Evolutionary conservation across 2,888 invertebrate genomes (phyloP), one percentile per base, ranked within the genome.

Genomic region (Eremobia ochroleuca): DNA sequence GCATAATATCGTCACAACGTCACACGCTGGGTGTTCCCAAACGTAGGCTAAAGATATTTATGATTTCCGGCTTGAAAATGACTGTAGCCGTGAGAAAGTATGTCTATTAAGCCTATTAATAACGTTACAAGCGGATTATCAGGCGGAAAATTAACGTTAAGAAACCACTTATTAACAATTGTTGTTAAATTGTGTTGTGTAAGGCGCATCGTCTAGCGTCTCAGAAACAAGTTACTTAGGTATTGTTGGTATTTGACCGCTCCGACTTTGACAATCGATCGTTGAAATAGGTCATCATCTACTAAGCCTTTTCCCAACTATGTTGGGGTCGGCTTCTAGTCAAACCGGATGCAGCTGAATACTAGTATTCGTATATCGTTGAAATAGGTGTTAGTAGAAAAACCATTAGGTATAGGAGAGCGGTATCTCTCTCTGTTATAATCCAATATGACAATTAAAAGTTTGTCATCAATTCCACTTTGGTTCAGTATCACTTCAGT

Each of bases 41-140:
- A 79, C 74, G 40, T 71, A 81, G 18, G 28, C 71, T 76, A 59
- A 71, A 79, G 28, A 70, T 61, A 76, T 77, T 82, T 73, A 72
- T 13, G 28, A 76, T 62, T 76, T 76, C 58, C 68, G 15, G 74
- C 28, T 83, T 79, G 31, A 83, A 74, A 75, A 74, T 89, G 70
- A 90, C 90, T 90, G 87, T 87, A 87, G 85, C 85, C 91, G 92
- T 94, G 94, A 88, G 93, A 93, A 91, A 91, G 87, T 86, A 75
- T 78, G 72, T 74, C 65, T 86, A 81, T 82, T 79, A 66, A 73
- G 69, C 55, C 73, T 71, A 83, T 78, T 81, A 81, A 76, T 77
- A 73, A 77, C 58, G 67, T 72, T 77, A 79, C 72, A 82, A 83
- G 71, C 79, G 85, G 85, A 85, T 89, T 83, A 85, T 83, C 80